phyloP scores from a whole-genome alignment of 2,888 invertebrate genomes.

The Aporophyla nigra region DNA sequence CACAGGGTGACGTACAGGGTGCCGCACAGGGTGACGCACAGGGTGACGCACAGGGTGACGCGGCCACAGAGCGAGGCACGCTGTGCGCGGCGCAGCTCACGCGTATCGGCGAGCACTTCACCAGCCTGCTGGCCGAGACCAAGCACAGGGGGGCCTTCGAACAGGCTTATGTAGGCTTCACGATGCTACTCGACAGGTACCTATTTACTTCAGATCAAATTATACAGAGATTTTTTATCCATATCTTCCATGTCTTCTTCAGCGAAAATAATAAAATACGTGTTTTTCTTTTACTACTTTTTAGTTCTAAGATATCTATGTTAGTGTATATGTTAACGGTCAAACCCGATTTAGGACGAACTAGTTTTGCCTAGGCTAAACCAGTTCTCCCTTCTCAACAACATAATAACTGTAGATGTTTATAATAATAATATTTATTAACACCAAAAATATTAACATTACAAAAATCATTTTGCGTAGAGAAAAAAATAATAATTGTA shows the following conservation, averaged over 20 bases:
- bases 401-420: too few species aligned
- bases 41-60: constrained; percentile 40
- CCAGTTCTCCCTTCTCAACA: too few species aligned
- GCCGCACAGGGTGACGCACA: not conserved
- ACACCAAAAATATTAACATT: too few species aligned
- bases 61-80: constrained; percentile 64
- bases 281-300: too few species aligned
- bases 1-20: constrained; percentile 34
- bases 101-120: constrained; percentile 93
- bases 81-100: constrained; percentile 88
- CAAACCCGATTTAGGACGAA: too few species aligned
- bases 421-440: too few species aligned
- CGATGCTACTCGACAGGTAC: constrained; percentile 92
- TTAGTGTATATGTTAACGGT: too few species aligned
- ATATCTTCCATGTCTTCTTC: not conserved
- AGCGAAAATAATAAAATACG: too few species aligned
- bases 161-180: constrained; percentile 97
- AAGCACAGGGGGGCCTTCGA: constrained; percentile 99
- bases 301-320: too few species aligned
- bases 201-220: not conserved
- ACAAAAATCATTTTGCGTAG: too few species aligned
- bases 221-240: not conserved
- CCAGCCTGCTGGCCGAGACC: constrained; percentile 93
- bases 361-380: too few species aligned
- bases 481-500: too few species aligned